These are phyloP conservation scores for Diplolepis rosae DNA, from an alignment of 2,888 invertebrate species.

Conservation along the genomic window DNA sequence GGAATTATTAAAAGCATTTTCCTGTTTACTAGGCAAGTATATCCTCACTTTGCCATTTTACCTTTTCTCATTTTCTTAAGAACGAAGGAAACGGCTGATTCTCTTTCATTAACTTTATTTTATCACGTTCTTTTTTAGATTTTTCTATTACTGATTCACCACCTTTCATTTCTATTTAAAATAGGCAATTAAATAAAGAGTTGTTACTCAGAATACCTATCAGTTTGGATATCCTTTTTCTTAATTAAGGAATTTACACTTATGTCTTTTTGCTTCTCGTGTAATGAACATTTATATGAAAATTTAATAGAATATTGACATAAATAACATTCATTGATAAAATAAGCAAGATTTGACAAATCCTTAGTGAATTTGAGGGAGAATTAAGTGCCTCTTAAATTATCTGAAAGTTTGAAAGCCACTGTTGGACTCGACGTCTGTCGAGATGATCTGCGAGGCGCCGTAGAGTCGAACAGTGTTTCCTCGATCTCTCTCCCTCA, in stretches of 20 bases:
- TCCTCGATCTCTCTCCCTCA: not conserved
- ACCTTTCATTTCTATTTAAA: too few relatives aligned
- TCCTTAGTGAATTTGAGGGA: constrained; percentile 9
- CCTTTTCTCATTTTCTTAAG: not conserved
- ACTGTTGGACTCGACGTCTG: constrained; percentile 38
- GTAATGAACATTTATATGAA: too few relatives aligned
- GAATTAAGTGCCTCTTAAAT: constrained; percentile 27
- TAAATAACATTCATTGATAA: not conserved
- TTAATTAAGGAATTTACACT: too few relatives aligned
- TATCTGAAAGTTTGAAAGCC: constrained; percentile 32
- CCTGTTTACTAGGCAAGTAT: constrained; percentile 23
- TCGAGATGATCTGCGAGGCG: constrained; percentile 44
- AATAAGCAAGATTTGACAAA: not conserved
- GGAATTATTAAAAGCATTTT: constrained; percentile 45
- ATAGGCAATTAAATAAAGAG: too few relatives aligned
- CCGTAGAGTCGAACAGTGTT: constrained; percentile 41
- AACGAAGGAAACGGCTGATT: not conserved
- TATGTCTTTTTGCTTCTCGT: too few relatives aligned
- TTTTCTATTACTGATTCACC: too few relatives aligned
- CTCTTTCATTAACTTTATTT: too few relatives aligned
- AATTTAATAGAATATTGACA: too few relatives aligned
- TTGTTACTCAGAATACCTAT: too few relatives aligned
- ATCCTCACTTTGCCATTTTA: constrained; percentile 3
- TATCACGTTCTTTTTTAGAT: too few relatives aligned
- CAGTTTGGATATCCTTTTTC: too few relatives aligned